Evolutionary conservation across 2,797 vertebrate genomes (phyloP).

Genomic region (Xenops minutus): DNA sequence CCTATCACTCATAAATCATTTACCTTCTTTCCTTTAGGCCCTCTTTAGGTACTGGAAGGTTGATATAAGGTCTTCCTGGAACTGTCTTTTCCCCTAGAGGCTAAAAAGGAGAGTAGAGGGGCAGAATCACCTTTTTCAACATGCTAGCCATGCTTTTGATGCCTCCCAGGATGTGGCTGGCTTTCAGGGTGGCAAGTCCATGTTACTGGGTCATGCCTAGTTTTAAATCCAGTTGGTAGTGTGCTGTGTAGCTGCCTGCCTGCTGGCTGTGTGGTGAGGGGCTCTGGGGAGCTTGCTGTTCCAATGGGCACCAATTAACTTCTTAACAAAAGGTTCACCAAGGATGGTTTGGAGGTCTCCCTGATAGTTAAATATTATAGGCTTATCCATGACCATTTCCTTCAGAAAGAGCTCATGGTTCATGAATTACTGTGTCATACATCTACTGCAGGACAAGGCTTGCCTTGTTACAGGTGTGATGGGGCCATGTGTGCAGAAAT

Average conservation of each 20-base stretch:
- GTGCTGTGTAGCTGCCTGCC: background rate
- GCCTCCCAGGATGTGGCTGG: accelerated
- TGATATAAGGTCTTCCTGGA: accelerated
- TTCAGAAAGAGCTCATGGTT: background rate
- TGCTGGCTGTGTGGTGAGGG: background rate
- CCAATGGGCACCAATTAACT: background rate
- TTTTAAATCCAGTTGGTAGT: background rate
- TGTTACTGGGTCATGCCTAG: accelerated
- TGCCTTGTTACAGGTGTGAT: background rate
- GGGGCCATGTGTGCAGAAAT: background rate
- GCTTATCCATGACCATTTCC: background rate
- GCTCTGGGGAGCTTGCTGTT: background rate
- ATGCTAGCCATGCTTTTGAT: background rate
- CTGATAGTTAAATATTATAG: background rate
- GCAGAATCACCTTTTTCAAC: background rate
- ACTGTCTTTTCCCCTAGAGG: background rate
- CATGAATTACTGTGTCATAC: background rate
- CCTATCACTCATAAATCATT: background rate
- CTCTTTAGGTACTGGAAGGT: background rate
- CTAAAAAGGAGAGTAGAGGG: background rate
- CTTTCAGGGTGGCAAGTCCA: background rate
- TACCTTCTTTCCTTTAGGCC: background rate
- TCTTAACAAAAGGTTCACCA: background rate
- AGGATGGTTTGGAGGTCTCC: background rate
- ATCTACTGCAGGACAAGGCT: background rate